Conservation (phyloP, 2,113 vertebrate genomes). For the Salvator merianae region DNA sequence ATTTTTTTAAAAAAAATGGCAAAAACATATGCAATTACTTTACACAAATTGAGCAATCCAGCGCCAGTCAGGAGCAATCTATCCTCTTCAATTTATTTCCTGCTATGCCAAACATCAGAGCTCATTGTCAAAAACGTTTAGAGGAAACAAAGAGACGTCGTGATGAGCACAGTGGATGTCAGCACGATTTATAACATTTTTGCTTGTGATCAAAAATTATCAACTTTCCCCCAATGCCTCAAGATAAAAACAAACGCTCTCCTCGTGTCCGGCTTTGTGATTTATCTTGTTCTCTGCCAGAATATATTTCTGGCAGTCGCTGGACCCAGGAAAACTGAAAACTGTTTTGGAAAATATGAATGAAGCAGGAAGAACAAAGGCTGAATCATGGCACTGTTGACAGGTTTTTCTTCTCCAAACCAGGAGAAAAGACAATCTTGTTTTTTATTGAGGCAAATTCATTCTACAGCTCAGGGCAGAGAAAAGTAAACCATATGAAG, state of each 20-base stretch:
- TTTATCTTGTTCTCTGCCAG: constrained; percentile 1
- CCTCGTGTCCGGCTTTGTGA: not conserved
- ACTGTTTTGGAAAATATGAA: constrained; percentile 53
- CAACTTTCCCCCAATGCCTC: constrained; percentile 6
- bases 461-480: not conserved
- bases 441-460: constrained; percentile 20
- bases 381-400: constrained; percentile 29
- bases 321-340: constrained; percentile 46
- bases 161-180: constrained; percentile 9
- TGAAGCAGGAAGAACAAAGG: not conserved
- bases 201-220: not conserved
- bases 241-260: constrained; percentile 18
- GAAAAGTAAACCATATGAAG: not conserved
- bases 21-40: constrained; percentile 3
- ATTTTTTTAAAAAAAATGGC: not conserved
- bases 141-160: not conserved
- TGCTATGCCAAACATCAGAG: constrained; percentile 13
- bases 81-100: not conserved
- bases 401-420: not conserved
- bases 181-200: not conserved
- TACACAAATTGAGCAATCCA: not conserved
- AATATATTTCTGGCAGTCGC: constrained; percentile 42
- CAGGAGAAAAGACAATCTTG: constrained; percentile 15
- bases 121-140: not conserved
- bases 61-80: not conserved